Conservation (phyloP, 1,140 invertebrate species). For the Drosophila sechellia region DNA sequence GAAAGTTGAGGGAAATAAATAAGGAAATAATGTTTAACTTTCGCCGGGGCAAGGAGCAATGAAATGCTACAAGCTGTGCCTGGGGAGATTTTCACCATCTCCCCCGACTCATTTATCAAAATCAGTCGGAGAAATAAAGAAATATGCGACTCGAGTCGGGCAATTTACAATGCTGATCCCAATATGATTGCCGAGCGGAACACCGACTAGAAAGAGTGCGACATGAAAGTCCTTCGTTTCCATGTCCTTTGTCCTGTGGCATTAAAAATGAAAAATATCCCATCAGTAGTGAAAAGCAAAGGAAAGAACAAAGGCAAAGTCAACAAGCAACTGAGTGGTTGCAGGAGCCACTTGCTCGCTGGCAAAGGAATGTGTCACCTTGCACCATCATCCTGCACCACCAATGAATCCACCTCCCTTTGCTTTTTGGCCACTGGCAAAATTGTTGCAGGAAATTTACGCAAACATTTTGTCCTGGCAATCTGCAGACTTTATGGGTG, state of each 20-base stretch:
- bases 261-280: constrained; percentile 46
- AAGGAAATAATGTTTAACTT: constrained; percentile 77
- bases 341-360: constrained; percentile 34
- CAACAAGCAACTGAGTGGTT: constrained; percentile 32
- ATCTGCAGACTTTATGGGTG: constrained; percentile 43
- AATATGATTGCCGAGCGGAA: constrained; percentile 47
- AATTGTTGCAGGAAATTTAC: constrained; percentile 66
- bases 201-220: constrained; percentile 6
- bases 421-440: constrained; percentile 37
- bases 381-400: neutral
- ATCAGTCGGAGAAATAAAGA: constrained; percentile 53
- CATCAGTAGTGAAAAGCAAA: neutral
- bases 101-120: constrained; percentile 67
- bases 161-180: constrained; percentile 53
- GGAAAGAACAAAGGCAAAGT: constrained; percentile 29
- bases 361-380: constrained; percentile 47
- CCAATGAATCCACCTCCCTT: constrained; percentile 4
- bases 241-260: constrained; percentile 30
- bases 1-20: constrained; percentile 68
- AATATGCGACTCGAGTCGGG: constrained; percentile 47
- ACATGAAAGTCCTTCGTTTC: constrained; percentile 17
- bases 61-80: constrained; percentile 53
- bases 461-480: constrained; percentile 49
- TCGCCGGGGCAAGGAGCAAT: constrained; percentile 50
- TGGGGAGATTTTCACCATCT: constrained; percentile 25